Conservation (phyloP, 2,113 vertebrate species). For the Mandrillus leucophaeus region DNA sequence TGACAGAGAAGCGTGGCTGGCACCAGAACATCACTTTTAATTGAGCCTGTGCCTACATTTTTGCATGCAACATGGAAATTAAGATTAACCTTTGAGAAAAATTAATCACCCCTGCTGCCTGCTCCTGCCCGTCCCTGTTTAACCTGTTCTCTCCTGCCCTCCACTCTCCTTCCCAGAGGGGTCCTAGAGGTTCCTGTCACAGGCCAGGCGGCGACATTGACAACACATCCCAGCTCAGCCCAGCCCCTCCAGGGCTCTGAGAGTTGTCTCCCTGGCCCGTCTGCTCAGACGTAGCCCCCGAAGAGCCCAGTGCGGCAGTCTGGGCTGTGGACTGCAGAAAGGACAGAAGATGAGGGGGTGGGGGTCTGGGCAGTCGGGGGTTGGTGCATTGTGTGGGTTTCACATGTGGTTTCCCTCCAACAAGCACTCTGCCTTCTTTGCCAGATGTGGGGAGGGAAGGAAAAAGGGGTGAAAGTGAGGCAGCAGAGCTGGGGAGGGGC, state of each 20-base stretch:
- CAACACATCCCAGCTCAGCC: constrained; percentile 64
- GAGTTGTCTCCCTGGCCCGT: not conserved
- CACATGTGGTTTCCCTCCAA: not conserved
- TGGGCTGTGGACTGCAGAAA: not conserved
- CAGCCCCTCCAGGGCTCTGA: not conserved
- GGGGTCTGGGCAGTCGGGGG: not conserved
- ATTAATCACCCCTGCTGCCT: constrained; percentile 64
- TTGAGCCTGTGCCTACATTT: constrained; percentile 62
- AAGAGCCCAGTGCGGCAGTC: not conserved
- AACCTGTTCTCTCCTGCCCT: not conserved
- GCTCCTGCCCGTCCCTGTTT: not conserved
- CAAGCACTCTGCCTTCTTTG: constrained; percentile 37
- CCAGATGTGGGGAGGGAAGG: not conserved
- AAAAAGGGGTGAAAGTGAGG: not conserved
- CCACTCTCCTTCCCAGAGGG: not conserved
- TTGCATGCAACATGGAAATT: constrained; percentile 51
- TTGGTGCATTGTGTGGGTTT: not conserved
- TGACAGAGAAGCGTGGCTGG: constrained; percentile 67
- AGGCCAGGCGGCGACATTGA: constrained; percentile 33
- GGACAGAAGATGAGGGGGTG: not conserved
- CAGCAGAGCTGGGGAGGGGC: not conserved
- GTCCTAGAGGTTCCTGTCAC: constrained; percentile 11
- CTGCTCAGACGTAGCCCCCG: not conserved
- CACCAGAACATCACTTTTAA: constrained; percentile 77
- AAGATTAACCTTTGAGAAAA: constrained; percentile 61